Evolutionary conservation across 2,888 invertebrate genomes (phyloP).

Genomic region (Hymenopus coronatus): DNA sequence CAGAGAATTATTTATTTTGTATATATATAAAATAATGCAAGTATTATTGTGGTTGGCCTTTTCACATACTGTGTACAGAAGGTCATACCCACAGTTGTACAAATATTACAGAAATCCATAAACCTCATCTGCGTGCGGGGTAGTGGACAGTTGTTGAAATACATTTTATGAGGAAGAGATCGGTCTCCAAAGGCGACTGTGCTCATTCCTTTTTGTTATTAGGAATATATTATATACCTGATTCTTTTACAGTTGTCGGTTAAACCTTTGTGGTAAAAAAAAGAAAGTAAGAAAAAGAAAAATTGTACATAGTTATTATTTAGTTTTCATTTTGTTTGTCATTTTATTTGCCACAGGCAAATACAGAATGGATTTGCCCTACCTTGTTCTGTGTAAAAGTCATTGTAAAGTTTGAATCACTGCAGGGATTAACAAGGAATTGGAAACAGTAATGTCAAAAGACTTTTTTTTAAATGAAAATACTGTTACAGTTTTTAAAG

Average conservation of each 20-base stretch:
- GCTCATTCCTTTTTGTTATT: conserved; percentile 33
- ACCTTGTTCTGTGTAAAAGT: conserved; percentile 16
- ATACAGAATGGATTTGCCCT: conserved; percentile 21
- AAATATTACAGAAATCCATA: conserved; percentile 18
- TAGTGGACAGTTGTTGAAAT: conserved; percentile 30
- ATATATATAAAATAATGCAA: conserved; percentile 30
- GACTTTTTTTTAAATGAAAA: not conserved
- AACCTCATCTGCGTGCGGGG: conserved; percentile 14
- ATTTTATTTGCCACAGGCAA: conserved; percentile 27
- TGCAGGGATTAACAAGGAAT: conserved; percentile 35
- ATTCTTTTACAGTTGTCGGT: conserved; percentile 30
- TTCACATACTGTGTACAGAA: conserved; percentile 21
- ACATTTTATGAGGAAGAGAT: conserved; percentile 31
- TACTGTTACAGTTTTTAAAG: not conserved
- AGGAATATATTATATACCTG: conserved; percentile 30
- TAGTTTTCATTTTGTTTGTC: conserved; percentile 6
- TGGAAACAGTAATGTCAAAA: conserved; percentile 15
- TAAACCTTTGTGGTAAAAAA: conserved; percentile 31
- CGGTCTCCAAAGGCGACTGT: conserved; percentile 27
- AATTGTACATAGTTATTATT: conserved; percentile 33
- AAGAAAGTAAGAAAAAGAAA: not conserved
- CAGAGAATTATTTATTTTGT: conserved; percentile 35
- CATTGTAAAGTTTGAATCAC: conserved; percentile 23
- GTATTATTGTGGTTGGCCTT: conserved; percentile 29
- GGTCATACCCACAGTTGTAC: conserved; percentile 19